phyloP scores from a whole-genome alignment of 2,888 invertebrate species.

The Troides helena region DNA sequence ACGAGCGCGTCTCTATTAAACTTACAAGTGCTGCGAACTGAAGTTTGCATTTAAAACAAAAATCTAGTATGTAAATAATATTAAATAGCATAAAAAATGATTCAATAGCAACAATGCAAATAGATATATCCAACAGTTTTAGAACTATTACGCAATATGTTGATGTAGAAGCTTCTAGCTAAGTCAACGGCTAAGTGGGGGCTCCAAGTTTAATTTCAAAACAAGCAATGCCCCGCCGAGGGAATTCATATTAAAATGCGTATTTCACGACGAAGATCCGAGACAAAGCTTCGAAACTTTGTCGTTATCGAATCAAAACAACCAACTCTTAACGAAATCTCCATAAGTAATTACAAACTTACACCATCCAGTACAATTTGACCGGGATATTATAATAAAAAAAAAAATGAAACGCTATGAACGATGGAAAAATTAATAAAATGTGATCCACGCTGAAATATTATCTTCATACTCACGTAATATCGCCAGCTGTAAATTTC shows the following conservation, averaged over 20 bases:
- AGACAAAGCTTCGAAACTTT: slow-evolving; percentile 35
- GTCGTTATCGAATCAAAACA: slow-evolving; percentile 37
- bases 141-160: slow-evolving; percentile 14
- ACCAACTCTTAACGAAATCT: slow-evolving; percentile 35
- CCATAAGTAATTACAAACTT: slow-evolving; percentile 39
- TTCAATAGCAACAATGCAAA: not conserved
- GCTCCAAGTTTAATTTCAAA: slow-evolving; percentile 22
- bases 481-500: slow-evolving; percentile 75
- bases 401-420: slow-evolving; percentile 30
- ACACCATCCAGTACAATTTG: slow-evolving; percentile 56
- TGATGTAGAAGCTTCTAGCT: slow-evolving; percentile 12
- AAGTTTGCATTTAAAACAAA: not conserved
- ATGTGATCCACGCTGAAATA: slow-evolving; percentile 27
- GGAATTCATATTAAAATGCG: slow-evolving; percentile 23
- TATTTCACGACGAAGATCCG: slow-evolving; percentile 28
- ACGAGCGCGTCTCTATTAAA: no score
- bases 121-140: not conserved
- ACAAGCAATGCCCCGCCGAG: slow-evolving; percentile 14
- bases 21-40: no score
- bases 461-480: slow-evolving; percentile 62
- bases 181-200: slow-evolving; percentile 4
- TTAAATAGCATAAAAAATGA: not conserved
- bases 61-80: not conserved
- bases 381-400: slow-evolving; percentile 32
- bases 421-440: no score